Base-by-base conservation (phyloP, 2,797 vertebrate species). In the Chromobotia macracanthus region DNA sequence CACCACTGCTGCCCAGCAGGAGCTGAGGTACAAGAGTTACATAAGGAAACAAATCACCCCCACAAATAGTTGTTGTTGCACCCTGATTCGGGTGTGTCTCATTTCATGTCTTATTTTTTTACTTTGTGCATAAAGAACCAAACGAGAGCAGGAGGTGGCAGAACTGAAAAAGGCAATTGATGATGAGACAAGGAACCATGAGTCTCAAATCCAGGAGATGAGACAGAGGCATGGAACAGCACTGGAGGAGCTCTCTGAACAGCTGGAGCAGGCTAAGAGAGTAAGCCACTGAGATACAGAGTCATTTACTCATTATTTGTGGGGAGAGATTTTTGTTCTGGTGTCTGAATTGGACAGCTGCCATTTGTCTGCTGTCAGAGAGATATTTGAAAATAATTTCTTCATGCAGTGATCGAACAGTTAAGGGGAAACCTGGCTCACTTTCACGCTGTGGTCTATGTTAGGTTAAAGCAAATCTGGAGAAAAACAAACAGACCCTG, bases 151-250 rank as follows among this genome's bases (percentile, higher is more conserved):
- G 86, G 97, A 99, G 88, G 97, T 99, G 82, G 94, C 97, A 2
- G 97, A 99, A 74, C 91, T 99, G 79, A 99, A 99, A 91, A 99
- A 98, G 88, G 95, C 95, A 65, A 97, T 99, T 0, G 97, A 99
- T 79, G 97, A 99, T 28, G 97, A 99, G 89, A 92, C 93, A 1
- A 96, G 94, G 90, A 98, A 96, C 90, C 97, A 99, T 0, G 97
- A 99, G 81, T 94, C 95, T 25, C 97, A 98, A 87, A 95, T 98
- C 88, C 97, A 96, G 90, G 97, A 99, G 44, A 96, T 98, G 91
- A 94, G 97, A 73, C 97, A 97, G 88, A 92, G 97, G 31, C 97
- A 99, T 0, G 91, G 90, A 0, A 93, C 93, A 0, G 94, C 94
- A 0, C 91, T 99, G 87, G 97, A 99, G 82, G 97, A 99, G 86